These are phyloP conservation scores for Onychorhynchus coronatus DNA, from an alignment of 2,113 vertebrate genomes.

Conservation along the genomic window DNA sequence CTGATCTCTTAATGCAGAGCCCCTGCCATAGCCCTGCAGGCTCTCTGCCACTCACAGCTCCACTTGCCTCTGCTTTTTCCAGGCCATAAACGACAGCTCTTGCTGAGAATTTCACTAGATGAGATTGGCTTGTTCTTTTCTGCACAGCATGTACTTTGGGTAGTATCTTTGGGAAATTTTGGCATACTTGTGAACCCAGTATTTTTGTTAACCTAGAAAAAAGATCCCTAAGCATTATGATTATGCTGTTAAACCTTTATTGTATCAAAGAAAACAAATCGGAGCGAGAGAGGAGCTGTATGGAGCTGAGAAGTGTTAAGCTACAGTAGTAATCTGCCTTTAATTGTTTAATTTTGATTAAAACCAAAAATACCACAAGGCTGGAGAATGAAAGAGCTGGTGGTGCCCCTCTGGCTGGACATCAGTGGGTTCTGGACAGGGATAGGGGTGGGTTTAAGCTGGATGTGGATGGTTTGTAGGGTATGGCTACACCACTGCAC, in stretches of 20 bases:
- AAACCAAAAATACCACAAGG: not conserved
- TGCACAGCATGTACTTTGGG: not conserved
- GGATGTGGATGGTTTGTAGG: not conserved
- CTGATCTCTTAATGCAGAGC: constrained; percentile 42
- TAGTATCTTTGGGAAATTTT: constrained; percentile 12
- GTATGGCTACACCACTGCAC: fast-evolving
- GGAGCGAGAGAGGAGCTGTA: not conserved
- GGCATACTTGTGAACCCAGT: not conserved
- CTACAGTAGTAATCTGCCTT: not conserved
- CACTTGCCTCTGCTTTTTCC: constrained; percentile 7
- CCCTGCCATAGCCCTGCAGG: not conserved
- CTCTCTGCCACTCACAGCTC: constrained; percentile 35
- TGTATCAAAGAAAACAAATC: not conserved
- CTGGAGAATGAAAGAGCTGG: not conserved
- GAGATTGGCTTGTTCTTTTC: constrained; percentile 51
- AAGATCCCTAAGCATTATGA: not conserved
- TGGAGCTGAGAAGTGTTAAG: not conserved
- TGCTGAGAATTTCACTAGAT: constrained; percentile 42
- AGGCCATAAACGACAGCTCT: not conserved
- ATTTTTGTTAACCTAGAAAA: constrained; percentile 36
- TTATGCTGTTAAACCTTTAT: constrained; percentile 32
- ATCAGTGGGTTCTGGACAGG: not conserved
- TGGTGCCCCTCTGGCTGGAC: not conserved
- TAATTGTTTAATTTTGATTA: not conserved
- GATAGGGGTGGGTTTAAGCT: not conserved